Percentiles rank a stretch among this genome's conserved stretches.
Conservation (phyloP, 2,888 invertebrate species). For the Lottia gigantea region DNA sequence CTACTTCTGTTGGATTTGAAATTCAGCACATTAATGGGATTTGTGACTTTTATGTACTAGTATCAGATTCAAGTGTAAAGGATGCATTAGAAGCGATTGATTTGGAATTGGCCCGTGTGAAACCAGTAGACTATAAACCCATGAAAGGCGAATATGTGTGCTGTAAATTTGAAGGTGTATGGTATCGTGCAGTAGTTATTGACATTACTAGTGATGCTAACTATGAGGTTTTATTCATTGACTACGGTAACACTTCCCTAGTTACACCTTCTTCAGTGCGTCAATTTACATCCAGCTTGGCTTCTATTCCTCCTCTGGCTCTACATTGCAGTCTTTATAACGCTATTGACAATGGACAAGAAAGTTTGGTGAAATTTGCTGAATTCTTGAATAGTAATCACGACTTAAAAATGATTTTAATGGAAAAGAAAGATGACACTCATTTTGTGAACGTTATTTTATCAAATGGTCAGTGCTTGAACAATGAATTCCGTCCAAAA, state of each 20-base stretch:
- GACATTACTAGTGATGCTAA: slow-evolving; percentile 24
- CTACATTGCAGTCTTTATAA: slow-evolving; percentile 41
- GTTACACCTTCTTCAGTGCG: slow-evolving; percentile 34
- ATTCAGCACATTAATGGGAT: not conserved
- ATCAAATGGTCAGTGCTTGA: not conserved
- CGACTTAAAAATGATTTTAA: not conserved
- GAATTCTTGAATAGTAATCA: not conserved
- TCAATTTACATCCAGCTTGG: slow-evolving; percentile 29
- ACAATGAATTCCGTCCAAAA: not conserved
- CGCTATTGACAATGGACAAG: slow-evolving; percentile 21
- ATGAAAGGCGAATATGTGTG: slow-evolving; percentile 40
- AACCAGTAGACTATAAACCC: not conserved
- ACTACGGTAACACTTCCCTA: slow-evolving; percentile 57
- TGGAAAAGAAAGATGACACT: not conserved
- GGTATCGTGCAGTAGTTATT: slow-evolving; percentile 49
- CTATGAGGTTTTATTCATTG: slow-evolving; percentile 48
- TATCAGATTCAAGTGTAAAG: not conserved
- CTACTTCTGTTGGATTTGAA: not conserved
- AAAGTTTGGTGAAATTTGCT: not conserved
- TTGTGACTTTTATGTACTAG: not conserved
- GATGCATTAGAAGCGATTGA: not conserved
- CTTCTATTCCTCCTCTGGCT: slow-evolving; percentile 42
- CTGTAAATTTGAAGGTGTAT: slow-evolving; percentile 36
- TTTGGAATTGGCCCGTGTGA: not conserved
- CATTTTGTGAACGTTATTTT: not conserved